Conservation (phyloP, 2,113 vertebrate species). For the Poecilia latipinna region DNA sequence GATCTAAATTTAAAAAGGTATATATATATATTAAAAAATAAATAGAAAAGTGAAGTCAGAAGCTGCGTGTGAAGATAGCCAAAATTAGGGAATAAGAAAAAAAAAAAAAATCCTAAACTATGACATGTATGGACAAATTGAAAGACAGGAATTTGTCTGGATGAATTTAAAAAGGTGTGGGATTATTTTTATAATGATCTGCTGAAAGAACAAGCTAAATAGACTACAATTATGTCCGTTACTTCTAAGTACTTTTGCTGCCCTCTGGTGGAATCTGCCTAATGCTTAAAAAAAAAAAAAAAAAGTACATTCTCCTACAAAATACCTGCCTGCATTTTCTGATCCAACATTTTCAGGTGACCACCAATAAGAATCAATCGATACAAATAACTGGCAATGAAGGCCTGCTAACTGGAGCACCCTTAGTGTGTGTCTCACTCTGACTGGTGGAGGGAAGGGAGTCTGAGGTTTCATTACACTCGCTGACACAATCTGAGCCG, state of each 20-base stretch:
- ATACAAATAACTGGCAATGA: not conserved
- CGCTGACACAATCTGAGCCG: slow-evolving; percentile 94
- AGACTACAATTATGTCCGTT: not conserved
- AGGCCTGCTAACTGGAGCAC: not conserved
- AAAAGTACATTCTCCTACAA: not conserved
- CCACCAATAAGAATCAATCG: not conserved
- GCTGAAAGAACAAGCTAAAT: not conserved
- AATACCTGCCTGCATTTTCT: not conserved
- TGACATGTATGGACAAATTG: too few species aligned
- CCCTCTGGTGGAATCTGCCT: not conserved
- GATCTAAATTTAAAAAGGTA: too few species aligned
- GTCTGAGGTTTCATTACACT: slow-evolving; percentile 93
- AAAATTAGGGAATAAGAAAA: too few species aligned
- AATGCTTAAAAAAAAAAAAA: not conserved
- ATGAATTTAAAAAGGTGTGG: too few species aligned
- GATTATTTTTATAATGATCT: not conserved
- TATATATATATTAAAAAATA: too few species aligned
- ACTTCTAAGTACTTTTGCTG: not conserved
- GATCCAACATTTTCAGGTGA: not conserved
- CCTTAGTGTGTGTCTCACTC: slow-evolving; percentile 80
- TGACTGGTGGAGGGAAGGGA: slow-evolving; percentile 88
- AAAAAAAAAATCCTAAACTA: too few species aligned
- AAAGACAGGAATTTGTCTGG: too few species aligned
- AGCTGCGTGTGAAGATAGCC: too few species aligned
- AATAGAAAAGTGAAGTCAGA: too few species aligned